Percentiles rank a stretch among this genome's conserved stretches.
These are phyloP conservation scores for Nymphicus hollandicus DNA, from an alignment of 2,113 vertebrate genomes.

Conservation along the genomic window DNA sequence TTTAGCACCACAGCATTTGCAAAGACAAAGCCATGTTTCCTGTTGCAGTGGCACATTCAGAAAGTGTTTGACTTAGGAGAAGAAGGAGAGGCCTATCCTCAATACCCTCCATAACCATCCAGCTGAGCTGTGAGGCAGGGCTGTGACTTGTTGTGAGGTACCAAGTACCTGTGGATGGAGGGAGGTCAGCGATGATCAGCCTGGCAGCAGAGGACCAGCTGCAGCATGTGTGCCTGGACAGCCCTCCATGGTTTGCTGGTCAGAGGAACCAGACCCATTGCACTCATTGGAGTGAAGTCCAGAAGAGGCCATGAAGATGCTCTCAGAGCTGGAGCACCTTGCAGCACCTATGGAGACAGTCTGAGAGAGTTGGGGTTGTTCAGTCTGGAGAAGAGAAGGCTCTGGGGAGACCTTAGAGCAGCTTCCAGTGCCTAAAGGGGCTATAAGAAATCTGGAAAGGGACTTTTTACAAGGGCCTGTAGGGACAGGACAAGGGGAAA, in stretches of 20 bases:
- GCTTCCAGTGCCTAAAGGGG: not conserved
- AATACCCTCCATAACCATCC: not conserved
- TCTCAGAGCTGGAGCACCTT: not conserved
- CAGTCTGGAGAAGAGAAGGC: not conserved
- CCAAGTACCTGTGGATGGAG: not conserved
- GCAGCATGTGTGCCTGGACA: rapidly evolving
- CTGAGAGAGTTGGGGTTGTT: not conserved
- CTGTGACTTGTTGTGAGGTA: not conserved
- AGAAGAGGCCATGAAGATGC: not conserved
- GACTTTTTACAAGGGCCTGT: not conserved
- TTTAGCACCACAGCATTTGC: not conserved
- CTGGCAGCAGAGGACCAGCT: not conserved
- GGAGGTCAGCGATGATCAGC: not conserved
- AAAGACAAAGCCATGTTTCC: not conserved
- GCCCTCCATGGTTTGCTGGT: not conserved
- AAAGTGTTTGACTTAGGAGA: not conserved
- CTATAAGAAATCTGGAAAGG: not conserved
- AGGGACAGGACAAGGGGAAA: not conserved
- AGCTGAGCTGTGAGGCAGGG: not conserved
- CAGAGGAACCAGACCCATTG: not conserved
- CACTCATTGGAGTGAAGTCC: not conserved
- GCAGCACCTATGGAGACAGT: not conserved
- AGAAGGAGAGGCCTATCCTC: not conserved
- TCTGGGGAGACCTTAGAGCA: not conserved
- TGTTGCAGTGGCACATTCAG: not conserved